phyloP scores from a whole-genome alignment of 2,113 vertebrate genomes.

The Desmodus rotundus region DNA sequence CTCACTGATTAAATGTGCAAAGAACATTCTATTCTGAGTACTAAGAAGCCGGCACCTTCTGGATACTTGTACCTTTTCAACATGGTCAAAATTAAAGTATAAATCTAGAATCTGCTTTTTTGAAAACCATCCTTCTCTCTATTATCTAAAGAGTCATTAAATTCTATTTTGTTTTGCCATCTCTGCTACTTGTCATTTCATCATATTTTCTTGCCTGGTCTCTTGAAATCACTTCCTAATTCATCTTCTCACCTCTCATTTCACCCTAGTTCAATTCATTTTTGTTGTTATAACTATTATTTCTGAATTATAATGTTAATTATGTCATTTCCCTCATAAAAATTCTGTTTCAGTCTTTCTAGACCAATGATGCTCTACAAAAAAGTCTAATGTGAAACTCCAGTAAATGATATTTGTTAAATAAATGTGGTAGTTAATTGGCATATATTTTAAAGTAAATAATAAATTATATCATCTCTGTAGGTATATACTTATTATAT shows the following conservation, averaged over 20 bases:
- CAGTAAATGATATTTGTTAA: slow-evolving; percentile 19
- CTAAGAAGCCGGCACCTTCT: slow-evolving; percentile 25
- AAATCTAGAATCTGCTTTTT: slow-evolving; percentile 28
- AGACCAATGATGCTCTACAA: not conserved
- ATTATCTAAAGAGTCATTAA: not conserved
- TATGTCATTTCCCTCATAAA: slow-evolving; percentile 21
- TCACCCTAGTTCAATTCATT: slow-evolving; percentile 23
- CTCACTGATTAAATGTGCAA: slow-evolving; percentile 34
- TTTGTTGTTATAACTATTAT: slow-evolving; percentile 30
- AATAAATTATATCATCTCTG: not conserved
- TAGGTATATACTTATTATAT: not conserved
- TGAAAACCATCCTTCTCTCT: not conserved
- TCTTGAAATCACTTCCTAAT: slow-evolving; percentile 42
- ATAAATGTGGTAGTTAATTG: slow-evolving; percentile 12
- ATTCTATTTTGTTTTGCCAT: not conserved
- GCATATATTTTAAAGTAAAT: slow-evolving; percentile 7
- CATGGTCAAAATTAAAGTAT: slow-evolving; percentile 23
- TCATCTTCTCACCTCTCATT: slow-evolving; percentile 34
- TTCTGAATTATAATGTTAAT: slow-evolving; percentile 39
- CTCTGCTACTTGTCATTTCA: not conserved
- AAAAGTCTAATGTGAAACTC: not conserved
- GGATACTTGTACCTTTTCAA: slow-evolving; percentile 30
- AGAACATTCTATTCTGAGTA: slow-evolving; percentile 41
- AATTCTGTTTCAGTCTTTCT: slow-evolving; percentile 19
- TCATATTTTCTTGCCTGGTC: slow-evolving; percentile 25